phyloP scores from a whole-genome alignment of 23 tunicate species.

The Corella eumyota region DNA sequence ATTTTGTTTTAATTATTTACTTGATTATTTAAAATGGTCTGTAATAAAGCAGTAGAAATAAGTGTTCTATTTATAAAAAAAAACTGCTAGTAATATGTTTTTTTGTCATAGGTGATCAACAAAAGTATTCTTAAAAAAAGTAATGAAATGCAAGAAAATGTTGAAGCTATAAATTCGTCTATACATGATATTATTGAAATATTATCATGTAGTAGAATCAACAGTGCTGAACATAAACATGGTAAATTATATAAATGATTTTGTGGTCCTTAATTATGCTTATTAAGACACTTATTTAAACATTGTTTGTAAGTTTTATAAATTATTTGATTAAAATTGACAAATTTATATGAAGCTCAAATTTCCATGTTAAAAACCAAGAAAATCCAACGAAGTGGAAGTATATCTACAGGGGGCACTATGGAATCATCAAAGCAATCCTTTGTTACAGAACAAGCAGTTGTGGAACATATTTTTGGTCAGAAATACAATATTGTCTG shows the following conservation, averaged over 20 bases:
- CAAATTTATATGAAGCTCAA: neutral
- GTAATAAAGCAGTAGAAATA: neutral
- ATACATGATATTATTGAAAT: conserved; percentile 71
- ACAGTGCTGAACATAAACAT: conserved; percentile 75
- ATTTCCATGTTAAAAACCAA: neutral
- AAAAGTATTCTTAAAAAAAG: conserved; percentile 11
- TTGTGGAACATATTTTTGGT: conserved; percentile 44
- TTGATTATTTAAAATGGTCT: neutral
- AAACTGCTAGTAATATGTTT: too few species aligned
- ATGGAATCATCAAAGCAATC: conserved; percentile 29
- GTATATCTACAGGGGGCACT: conserved; percentile 43
- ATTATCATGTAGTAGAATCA: conserved; percentile 49
- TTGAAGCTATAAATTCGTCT: conserved; percentile 32
- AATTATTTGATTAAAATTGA: neutral
- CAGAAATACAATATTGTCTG: neutral
- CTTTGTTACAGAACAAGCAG: conserved; percentile 31
- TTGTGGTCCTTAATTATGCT: too few species aligned
- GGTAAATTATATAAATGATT: neutral
- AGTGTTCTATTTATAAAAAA: neutral
- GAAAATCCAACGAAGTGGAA: conserved; percentile 21
- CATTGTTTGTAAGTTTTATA: too few species aligned
- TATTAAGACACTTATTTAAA: too few species aligned
- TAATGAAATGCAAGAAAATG: conserved; percentile 18
- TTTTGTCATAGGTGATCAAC: conserved; percentile 38
- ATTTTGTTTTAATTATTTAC: neutral